Base-by-base conservation (phyloP, 1,140 invertebrate genomes). In the Caerostris darwini region DNA sequence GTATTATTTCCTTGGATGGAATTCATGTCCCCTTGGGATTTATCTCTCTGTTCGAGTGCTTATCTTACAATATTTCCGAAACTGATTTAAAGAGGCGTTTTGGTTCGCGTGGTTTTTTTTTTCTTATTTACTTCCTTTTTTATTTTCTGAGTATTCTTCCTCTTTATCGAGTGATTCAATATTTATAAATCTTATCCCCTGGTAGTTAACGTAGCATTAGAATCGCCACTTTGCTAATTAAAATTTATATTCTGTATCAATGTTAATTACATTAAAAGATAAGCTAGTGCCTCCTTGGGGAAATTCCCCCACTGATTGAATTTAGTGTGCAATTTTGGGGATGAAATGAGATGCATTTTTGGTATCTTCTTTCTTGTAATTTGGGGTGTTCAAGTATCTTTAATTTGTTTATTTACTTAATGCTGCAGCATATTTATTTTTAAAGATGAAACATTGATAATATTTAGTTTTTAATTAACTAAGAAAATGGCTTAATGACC, bases 261-360 rank as follows among this genome's bases (percentile, higher is more conserved):
- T 64, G 86, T 88, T 88, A 88, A 88, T 88, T 88, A 57, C 59
- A 88, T 88, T 88, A 88, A 88, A 88, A 88, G 86, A 54, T 64
- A 57, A 17, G 34, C 86, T 88, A 19, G n/a, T 57, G 10, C 7
- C 50, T 14, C 71, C 34, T 7, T 5, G 14, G 82, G 82, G 54
- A 83, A 53, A n/a, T n/a, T 57, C 5, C 54, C 6, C 8, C 6
- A 83, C 17, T 58, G 82, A 83, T 83, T 83, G 7, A 83, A 57
- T 83, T 83, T 83, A 56, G n/a, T 17, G n/a, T 4, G 54, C 14
- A 83, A 83, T 57, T 83, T 19, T 58, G 56, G 14, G 56, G 10
- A 10, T 56, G 81, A 82, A 82, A 54, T 19, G 34, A 56, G 54
- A 53, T 83, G n/a, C 82, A 83, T 12, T 77, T 83, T 58, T 83